Evolutionary conservation across 2,888 invertebrate species (phyloP), one percentile per base, ranked within the genome.

Genomic region (Lobophora halterata): DNA sequence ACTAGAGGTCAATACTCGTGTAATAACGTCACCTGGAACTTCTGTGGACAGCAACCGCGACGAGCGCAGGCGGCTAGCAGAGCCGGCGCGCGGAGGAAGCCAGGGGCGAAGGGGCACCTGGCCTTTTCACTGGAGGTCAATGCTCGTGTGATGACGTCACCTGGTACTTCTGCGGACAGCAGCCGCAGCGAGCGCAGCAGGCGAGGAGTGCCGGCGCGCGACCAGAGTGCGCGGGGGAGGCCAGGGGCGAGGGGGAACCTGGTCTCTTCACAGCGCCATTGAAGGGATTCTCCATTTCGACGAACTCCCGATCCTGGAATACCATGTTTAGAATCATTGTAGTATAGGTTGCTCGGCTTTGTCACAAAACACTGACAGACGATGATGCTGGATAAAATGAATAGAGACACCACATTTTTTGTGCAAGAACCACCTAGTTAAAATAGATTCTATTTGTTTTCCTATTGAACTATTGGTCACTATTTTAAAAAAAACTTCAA

Each of bases 241-340:
- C 95, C 72, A 95, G 87, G 9, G 96, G 95, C 23, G 95, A 95
- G 25, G 95, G 95, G 27, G 95, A 95, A 5, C 95, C 95, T 1
- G 97, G 96, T 72, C 97, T 90, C 85, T 96, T 97, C 30, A 95
- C 96, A 57, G 96, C 96, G 8, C 97, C 97, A 81, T 97, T 98
- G 88, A 92, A 97, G 10, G 97, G 95, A 69, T 95, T 94, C 77
- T 98, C 98, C 90, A 97, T 91, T 88, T 98, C 98, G 56, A 97
- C 95, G 88, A 98, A 98, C 86, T 98, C 97, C 38, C 98, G 94
- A 83, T 98, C 97, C 97, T 97, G 90, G 23, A 70, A 68, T 33
- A 9, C 32, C 29, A 45, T 34, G 19, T 24, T 35, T 26, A 39
- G 33, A 27, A 41, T 41, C 41, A 41, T 39, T 31, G 30, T 26